Evolutionary conservation across 2,888 invertebrate genomes (phyloP), one percentile per base, ranked within the genome.

Genomic region (Drosophila anomelani): DNA sequence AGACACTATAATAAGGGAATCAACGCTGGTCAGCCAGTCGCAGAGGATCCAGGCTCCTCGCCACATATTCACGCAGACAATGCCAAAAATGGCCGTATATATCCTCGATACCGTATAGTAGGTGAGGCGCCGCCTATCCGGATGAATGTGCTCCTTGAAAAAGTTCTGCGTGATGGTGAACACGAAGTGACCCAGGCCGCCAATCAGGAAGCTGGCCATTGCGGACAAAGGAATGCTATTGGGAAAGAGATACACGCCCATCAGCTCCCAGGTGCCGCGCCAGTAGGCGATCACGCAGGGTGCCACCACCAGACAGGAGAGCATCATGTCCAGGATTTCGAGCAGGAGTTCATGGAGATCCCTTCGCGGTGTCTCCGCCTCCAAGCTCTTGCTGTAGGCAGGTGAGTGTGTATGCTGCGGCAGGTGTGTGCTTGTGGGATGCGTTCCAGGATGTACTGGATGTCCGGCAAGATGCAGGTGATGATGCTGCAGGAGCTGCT

Each of bases 31-130:
- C 85, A 95, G 95, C 90, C 95, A 93, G 90, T 97, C 97, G 85
- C 97, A 93, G 17, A 93, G 75, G 51, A 91, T 94, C 97, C 97
- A 98, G 49, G 96, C 95, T 2, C 97, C 97, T 10, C 97, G 94
- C 97, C 97, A 98, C 71, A 96, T 96, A 89, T 96, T 97, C 47
- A 97, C 97, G 91, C 97, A 97, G 75, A 96, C 95, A 82, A 96
- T 94, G 10, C 95, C 96, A 89, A 96, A 97, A 77, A 95, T 91
- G 73, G 94, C 94, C 20, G 97, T 97, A 91, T 97, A 97, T 34
- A 95, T 78, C 62, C 97, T 93, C 76, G 97, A 96, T 62, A 94
- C 91, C 63, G 95, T 91, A 88, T 96, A 96, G 92, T 95, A 97
- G 56, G 94, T 93, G 61, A 96, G 92, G 70, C 96, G 92, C 74